Percentiles rank a stretch among this genome's conserved stretches.
Conservation (phyloP, 2,888 invertebrate genomes). For the Dysmachus trigonus region DNA sequence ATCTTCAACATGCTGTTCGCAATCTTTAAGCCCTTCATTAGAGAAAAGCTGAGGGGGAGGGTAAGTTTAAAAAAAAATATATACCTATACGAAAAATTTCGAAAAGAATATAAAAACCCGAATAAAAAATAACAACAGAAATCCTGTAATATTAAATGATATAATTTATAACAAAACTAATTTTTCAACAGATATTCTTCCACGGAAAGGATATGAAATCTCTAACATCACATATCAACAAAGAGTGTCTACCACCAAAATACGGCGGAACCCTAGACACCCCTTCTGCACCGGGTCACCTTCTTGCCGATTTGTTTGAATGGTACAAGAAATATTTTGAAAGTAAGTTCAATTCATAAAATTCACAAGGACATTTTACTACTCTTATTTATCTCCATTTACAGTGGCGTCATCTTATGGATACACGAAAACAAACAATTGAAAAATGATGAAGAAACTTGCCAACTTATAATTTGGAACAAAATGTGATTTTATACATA, state of each 20-base stretch:
- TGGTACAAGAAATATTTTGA: slow-evolving; percentile 74
- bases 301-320: slow-evolving; percentile 74
- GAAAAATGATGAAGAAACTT: background rate
- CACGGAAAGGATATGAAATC: slow-evolving; percentile 75
- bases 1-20: slow-evolving; percentile 87
- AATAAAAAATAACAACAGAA: background rate
- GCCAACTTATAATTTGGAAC: background rate
- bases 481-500: slow-evolving; percentile 26
- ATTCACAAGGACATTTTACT: background rate
- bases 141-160: background rate
- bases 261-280: slow-evolving; percentile 74
- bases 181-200: slow-evolving; percentile 70
- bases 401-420: slow-evolving; percentile 67
- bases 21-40: slow-evolving; percentile 87
- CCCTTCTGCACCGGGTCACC: slow-evolving; percentile 69
- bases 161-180: background rate
- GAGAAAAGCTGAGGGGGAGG: slow-evolving; percentile 82
- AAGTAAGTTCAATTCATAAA: slow-evolving; percentile 65
- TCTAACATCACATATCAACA: slow-evolving; percentile 69
- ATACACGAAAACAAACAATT: slow-evolving; percentile 55
- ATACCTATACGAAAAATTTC: too few species aligned
- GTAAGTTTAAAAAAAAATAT: slow-evolving; percentile 63
- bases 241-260: slow-evolving; percentile 69
- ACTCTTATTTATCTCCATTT: slow-evolving; percentile 58
- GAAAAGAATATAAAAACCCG: too few species aligned